Evolutionary conservation across 2,888 invertebrate genomes (phyloP).

Genomic region (Lepidochrysops patricia): DNA sequence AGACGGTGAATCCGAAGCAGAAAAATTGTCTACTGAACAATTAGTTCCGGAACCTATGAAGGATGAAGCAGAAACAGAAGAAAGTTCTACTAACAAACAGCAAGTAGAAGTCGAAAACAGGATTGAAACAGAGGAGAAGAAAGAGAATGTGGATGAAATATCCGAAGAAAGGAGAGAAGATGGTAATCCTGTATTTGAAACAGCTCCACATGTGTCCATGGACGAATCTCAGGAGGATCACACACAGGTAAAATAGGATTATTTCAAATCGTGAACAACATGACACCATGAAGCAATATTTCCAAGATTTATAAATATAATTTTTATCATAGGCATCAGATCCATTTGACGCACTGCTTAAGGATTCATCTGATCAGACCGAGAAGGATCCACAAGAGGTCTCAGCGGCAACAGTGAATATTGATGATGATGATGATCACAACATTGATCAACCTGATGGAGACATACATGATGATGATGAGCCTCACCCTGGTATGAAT

Average conservation of each 20-base stretch:
- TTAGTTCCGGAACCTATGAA: slow-evolving; percentile 14
- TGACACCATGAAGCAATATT: too few relatives aligned
- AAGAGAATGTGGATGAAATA: slow-evolving; percentile 19
- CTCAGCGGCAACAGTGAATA: slow-evolving; percentile 27
- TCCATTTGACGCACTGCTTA: slow-evolving; percentile 64
- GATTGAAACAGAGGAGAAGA: slow-evolving; percentile 19
- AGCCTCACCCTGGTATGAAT: slow-evolving; percentile 30
- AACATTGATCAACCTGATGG: slow-evolving; percentile 36
- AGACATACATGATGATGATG: slow-evolving; percentile 35
- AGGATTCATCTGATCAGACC: slow-evolving; percentile 40
- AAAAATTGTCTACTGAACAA: neutral
- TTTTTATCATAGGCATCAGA: slow-evolving; percentile 50
- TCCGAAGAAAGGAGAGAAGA: slow-evolving; percentile 43
- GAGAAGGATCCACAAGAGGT: slow-evolving; percentile 33
- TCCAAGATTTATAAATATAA: slow-evolving; percentile 1
- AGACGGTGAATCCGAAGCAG: neutral
- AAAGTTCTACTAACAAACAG: slow-evolving; percentile 18
- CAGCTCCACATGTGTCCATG: slow-evolving; percentile 60
- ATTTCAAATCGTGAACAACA: too few relatives aligned
- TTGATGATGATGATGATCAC: slow-evolving; percentile 47
- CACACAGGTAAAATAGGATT: slow-evolving; percentile 64
- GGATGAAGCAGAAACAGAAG: neutral
- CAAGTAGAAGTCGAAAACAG: slow-evolving; percentile 13
- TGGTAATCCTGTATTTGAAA: slow-evolving; percentile 66
- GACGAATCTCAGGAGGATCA: slow-evolving; percentile 64